Base-by-base conservation (phyloP, 2,797 vertebrate species). In the Peromyscus melanophrys region DNA sequence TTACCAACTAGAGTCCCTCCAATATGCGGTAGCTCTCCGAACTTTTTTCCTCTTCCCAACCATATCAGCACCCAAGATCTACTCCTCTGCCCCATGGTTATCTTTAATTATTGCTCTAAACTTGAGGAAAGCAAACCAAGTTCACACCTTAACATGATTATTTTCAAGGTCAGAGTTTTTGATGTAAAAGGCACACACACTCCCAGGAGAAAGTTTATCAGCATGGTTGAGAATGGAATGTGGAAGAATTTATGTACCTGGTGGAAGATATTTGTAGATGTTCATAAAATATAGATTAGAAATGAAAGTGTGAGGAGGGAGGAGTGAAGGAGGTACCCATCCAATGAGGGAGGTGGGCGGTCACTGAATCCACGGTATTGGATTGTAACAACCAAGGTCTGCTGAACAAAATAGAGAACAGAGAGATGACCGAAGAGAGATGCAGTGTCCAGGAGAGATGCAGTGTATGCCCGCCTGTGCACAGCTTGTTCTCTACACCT, bases 21-120 rank as follows among this genome's bases (percentile, higher is more conserved):
- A 46, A 11, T 21, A 0, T 16, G 6, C 4, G 34, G 4, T 3
- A 8, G 1, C 25, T 16, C 17, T 9, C 31, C 69, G 21, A n/a
- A 69, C 25, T 13, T n/a, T 5, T 25, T 67, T 5, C 23, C 43
- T 21, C 37, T 37, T 5, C 57, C 92, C 29, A 19, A 57, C 6
- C 27, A 4, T 12, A 46, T n/a, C 5, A 17, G 27, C 57, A 37
- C 25, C 57, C 59, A 85, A 40, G 37, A 73, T 21, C 5, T 52
- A 57, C 37, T 40, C n/a, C 13, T 40, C n/a, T 43, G 3, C 7
- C n/a, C 25, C n/a, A 43, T 31, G 12, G 5, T 27, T 65, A 55
- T 57, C 37, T 96, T 89, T 93, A 63, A 95, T 49, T 76, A 77
- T 25, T 9, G 40, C 63, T 93, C 94, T 88, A 37, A 19, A 73